phyloP scores from a whole-genome alignment of 2,113 vertebrate species.

The Burhinus oedicnemus region DNA sequence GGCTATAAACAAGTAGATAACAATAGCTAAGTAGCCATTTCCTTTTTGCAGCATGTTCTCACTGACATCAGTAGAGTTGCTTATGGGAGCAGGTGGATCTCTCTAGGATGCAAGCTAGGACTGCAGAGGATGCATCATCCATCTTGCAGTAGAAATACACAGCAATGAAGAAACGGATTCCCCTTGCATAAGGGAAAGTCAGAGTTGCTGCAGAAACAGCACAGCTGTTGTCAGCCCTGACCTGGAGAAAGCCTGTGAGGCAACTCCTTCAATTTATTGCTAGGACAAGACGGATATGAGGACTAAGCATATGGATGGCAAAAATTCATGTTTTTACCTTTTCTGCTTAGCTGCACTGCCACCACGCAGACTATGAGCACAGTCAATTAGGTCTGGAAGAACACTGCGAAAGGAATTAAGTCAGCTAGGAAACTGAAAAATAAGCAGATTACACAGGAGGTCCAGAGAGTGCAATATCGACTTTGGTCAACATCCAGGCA shows the following conservation, averaged over 20 bases:
- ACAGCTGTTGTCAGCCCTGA: neutral
- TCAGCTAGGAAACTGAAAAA: neutral
- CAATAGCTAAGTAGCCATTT: neutral
- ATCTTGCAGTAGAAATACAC: neutral
- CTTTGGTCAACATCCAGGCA: neutral
- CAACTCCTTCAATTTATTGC: neutral
- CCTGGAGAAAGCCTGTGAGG: neutral
- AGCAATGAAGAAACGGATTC: neutral
- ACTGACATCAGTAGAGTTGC: neutral
- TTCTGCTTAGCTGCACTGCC: neutral
- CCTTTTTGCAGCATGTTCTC: neutral
- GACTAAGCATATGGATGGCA: neutral
- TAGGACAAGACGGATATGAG: neutral
- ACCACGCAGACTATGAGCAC: neutral
- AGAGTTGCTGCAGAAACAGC: neutral
- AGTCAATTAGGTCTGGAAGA: neutral
- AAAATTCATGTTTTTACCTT: neutral
- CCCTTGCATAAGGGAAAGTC: neutral
- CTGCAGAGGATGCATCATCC: neutral
- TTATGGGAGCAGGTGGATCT: neutral
- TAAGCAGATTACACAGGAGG: neutral
- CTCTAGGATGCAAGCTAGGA: neutral
- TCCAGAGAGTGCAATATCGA: neutral
- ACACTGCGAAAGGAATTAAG: neutral
- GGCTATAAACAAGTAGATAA: neutral